Base-by-base conservation (phyloP, 2,113 vertebrate species). In the Oncorhynchus clarkii region DNA sequence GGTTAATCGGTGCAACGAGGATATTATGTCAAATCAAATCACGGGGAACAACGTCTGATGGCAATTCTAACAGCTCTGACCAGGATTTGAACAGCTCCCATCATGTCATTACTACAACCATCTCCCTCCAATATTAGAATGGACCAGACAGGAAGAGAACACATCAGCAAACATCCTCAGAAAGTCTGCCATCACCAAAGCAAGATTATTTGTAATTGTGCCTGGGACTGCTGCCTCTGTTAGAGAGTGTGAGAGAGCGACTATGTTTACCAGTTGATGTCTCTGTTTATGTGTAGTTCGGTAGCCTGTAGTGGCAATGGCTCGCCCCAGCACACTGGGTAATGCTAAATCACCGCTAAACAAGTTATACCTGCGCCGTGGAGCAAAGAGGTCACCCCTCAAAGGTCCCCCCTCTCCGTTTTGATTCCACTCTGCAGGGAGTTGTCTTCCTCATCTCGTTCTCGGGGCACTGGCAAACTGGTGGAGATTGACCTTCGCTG, bases 351-450 rank as follows among this genome's bases (percentile, higher is more conserved):
- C 77, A 81, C 81, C 3, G 18, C 75, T 78, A 88, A 90, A 86
- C 77, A 76, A 75, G 67, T 6, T 67, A 24, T 62, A 11, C 75
- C 59, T 75, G 34, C 79, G 66, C 54, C 79, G 66, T 49, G 76
- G 70, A 66, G 83, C 18, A 76, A 80, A 67, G 67, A 78, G 71
- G 7, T 84, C 83, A 5, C 82, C 39, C 11, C 2, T 45, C 8
- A 45, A 45, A 11, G 39, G 39, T 45, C 39, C 8, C 78, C 72
- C 67, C 81, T 81, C 77, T 49, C 82, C 83, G 80, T 83, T 85
- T 69, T 69, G 75, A 81, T 87, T 87, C 88, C 26, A 54, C 90
- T 89, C 86, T 12, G 16, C 76, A 1, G 88, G 90, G 92, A 89
- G 85, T 90, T 27, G 76, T 75, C 75, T 85, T 81, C 80, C 78